A percentile compares a stretch with the other conserved stretches of the same genome.
Conservation (phyloP, 2,113 vertebrate genomes). For the Aplodontia rufa region DNA sequence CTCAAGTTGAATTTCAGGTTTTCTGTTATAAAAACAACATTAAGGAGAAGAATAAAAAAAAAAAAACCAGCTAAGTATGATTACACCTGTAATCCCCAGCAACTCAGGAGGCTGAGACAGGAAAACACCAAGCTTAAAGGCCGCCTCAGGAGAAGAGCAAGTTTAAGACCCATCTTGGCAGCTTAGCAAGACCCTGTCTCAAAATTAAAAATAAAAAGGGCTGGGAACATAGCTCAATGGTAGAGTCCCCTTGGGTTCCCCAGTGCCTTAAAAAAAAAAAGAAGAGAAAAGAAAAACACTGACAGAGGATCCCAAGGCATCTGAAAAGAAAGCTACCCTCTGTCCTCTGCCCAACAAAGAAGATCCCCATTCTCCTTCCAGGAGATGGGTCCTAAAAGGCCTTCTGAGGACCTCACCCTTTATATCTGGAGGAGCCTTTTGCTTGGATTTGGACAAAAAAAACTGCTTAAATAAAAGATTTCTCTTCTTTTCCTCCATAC, state of each 20-base stretch:
- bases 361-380: background rate
- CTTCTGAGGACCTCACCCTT: background rate
- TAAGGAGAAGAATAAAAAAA: too few relatives aligned
- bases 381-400: background rate
- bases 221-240: too few relatives aligned
- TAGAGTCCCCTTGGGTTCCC: too few relatives aligned
- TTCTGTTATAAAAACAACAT: background rate
- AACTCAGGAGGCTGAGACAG: too few relatives aligned
- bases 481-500: background rate
- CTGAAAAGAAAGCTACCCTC: background rate
- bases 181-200: too few relatives aligned
- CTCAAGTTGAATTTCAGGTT: background rate
- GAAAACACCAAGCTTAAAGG: too few relatives aligned
- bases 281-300: background rate
- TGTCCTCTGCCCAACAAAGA: background rate
- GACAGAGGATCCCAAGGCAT: background rate
- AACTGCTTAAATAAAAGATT: background rate
- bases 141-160: too few relatives aligned
- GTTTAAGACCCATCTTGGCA: too few relatives aligned
- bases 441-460: background rate
- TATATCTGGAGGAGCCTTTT: background rate
- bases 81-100: too few relatives aligned
- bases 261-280: background rate
- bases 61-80: too few relatives aligned
- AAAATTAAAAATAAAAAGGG: too few relatives aligned